Conservation (phyloP, 2,113 vertebrate genomes). For the Panthera leo region DNA sequence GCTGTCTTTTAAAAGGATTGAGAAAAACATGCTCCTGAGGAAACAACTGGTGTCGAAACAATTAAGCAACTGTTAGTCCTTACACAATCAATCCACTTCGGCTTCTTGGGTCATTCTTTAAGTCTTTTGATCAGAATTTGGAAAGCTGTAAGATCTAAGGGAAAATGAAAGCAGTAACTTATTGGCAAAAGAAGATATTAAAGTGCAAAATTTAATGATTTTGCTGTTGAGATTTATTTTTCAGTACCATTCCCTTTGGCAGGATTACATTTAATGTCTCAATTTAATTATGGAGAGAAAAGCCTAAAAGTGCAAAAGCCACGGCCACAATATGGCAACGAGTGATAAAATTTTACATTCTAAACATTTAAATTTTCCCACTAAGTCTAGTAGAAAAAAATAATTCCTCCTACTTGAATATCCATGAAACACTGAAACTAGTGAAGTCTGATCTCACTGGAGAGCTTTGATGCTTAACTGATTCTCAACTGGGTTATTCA, state of each 20-base stretch:
- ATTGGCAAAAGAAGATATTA: constrained; percentile 38
- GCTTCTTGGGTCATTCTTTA: background rate
- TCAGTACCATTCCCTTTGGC: background rate
- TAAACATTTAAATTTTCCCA: constrained; percentile 78
- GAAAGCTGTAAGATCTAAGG: constrained; percentile 16
- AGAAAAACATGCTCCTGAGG: background rate
- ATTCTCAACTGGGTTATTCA: constrained; percentile 77
- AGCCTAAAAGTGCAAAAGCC: constrained; percentile 65
- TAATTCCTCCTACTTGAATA: constrained; percentile 66
- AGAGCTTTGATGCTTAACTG: constrained; percentile 74
- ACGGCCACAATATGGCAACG: constrained; percentile 73
- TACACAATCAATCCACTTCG: background rate
- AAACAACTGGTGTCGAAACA: constrained; percentile 28
- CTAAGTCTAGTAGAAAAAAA: constrained; percentile 75
- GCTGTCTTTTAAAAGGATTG: background rate
- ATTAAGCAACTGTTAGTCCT: background rate
- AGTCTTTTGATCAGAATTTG: constrained; percentile 30
- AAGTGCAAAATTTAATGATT: constrained; percentile 38
- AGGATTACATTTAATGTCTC: constrained; percentile 63
- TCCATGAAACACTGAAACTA: constrained; percentile 51
- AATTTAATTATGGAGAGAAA: constrained; percentile 74
- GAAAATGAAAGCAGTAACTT: constrained; percentile 21
- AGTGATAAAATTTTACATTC: constrained; percentile 69
- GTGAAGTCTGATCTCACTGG: constrained; percentile 70
- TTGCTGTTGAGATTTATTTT: constrained; percentile 35